phyloP scores from a whole-genome alignment of 2,113 vertebrate species.

The Diadophis punctatus region DNA sequence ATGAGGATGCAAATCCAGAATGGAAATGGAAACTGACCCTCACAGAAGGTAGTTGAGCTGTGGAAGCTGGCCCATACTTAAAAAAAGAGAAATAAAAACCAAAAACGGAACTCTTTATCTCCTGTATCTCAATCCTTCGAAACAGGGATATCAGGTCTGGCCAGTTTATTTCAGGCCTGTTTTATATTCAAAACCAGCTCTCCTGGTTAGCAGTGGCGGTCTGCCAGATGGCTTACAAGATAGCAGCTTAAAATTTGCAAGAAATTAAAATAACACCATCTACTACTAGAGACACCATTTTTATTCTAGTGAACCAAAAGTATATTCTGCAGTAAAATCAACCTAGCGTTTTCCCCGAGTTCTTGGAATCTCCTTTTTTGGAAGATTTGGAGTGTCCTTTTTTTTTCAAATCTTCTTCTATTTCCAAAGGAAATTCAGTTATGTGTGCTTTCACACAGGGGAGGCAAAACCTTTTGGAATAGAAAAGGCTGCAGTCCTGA shows the following conservation, averaged over 20 bases:
- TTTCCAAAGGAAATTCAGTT: constrained; percentile 80
- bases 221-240: neutral
- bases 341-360: constrained; percentile 16
- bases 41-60: neutral
- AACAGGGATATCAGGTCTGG: neutral
- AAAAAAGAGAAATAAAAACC: neutral
- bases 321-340: neutral
- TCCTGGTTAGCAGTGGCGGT: neutral
- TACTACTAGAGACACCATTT: neutral
- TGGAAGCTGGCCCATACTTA: neutral
- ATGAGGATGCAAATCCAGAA: neutral
- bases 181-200: neutral
- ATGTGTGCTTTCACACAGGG: constrained; percentile 78
- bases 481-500: constrained; percentile 90
- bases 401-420: constrained; percentile 77
- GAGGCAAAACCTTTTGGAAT: constrained; percentile 84
- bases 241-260: neutral
- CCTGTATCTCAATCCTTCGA: neutral
- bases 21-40: neutral
- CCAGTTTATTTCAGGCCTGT: neutral
- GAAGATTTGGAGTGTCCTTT: constrained; percentile 59
- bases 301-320: constrained; percentile 3
- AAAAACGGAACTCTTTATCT: accelerated
- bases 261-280: neutral
- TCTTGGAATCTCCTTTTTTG: constrained; percentile 8